Base-by-base conservation (phyloP, 2,797 vertebrate genomes). In the Apogon hyalosoma region DNA sequence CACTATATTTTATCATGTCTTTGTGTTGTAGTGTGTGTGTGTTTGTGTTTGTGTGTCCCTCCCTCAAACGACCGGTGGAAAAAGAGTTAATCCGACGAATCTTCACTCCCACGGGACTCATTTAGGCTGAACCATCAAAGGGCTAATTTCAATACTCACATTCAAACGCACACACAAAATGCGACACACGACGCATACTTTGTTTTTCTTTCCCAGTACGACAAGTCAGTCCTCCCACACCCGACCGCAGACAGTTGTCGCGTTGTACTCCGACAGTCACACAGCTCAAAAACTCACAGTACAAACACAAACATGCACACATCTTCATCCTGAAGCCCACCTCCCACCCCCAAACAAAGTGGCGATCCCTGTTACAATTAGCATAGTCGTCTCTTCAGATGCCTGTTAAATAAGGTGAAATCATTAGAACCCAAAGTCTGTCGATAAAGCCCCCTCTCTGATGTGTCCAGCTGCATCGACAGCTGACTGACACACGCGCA, bases 371-470 rank as follows among this genome's bases (percentile, higher is more conserved):
- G 92, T 94, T 90, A 92, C 87, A 93, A 98, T 98, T 97, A 97
- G 96, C 96, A 97, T 97, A 95, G 94, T 94, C 94, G 95, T 94
- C 94, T 93, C 87, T 93, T 96, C 95, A 95, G 95, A 97, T 95
- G 94, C 93, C 95, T 96, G 93, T 96, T 96, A 97, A 98, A 96
- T 97, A 96, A 96, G 94, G 89, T 94, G 93, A 77, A 95, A 97
- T 98, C 96, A 95, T 95, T 96, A 96, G 94, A 95, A 94, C 96
- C 94, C 95, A 93, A 82, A 88, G 93, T 84, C 78, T 93, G 96
- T 98, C 98, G 94, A 98, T 98, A 98, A 93, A 92, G 79, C 64
- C 91, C 94, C 94, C 94, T 94, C 94, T 95, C 95, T 95, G 95
- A 96, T 95, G 96, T 95, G 88, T 94, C 94, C 95, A 91, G 93